These are phyloP conservation scores for Cossypha niveicapilla DNA, from an alignment of 2,797 vertebrate species.

Conservation along the genomic window DNA sequence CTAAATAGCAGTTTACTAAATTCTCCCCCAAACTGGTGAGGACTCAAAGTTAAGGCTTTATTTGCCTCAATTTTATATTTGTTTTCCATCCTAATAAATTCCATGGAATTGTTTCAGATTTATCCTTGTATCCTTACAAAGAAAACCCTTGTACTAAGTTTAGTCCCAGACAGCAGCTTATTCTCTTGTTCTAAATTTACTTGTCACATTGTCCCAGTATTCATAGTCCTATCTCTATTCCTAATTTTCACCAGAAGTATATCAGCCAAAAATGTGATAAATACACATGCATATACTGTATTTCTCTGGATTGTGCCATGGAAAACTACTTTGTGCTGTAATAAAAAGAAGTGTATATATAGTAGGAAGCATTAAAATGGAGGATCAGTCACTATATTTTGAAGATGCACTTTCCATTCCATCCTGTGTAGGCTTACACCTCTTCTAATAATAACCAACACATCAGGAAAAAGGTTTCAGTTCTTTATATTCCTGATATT, in stretches of 20 bases:
- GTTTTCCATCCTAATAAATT: background rate
- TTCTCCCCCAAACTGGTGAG: background rate
- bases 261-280: background rate
- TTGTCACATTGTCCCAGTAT: background rate
- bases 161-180: background rate
- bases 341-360: slow-evolving; percentile 1
- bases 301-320: background rate
- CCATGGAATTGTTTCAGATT: background rate
- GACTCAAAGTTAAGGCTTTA: background rate
- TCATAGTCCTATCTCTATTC: background rate
- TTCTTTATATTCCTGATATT: background rate
- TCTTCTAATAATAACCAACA: background rate
- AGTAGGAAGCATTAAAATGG: background rate
- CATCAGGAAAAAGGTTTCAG: background rate
- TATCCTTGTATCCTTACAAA: background rate
- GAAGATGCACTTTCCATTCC: background rate
- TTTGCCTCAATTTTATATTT: background rate
- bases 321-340: background rate
- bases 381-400: background rate
- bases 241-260: slow-evolving; percentile 1
- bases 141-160: background rate
- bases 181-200: background rate
- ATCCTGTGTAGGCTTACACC: background rate
- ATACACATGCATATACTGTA: background rate
- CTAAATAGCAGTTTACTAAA: background rate